A percentile compares a stretch with the other conserved stretches of the same genome.
Conservation (phyloP, 2,888 invertebrate species). For the Celastrina argiolus region DNA sequence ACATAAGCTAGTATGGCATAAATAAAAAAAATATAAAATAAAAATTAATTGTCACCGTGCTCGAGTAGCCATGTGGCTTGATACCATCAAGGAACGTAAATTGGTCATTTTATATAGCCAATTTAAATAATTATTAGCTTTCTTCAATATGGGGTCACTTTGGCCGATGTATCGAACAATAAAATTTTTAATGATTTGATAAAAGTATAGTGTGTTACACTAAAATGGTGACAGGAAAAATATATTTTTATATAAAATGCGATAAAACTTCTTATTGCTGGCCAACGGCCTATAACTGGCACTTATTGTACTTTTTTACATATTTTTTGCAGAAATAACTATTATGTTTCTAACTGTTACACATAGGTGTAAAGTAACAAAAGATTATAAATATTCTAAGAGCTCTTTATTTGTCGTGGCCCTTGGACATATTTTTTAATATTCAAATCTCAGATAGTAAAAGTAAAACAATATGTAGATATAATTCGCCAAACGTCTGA, state of each 20-base stretch:
- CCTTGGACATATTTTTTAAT: too few relatives aligned
- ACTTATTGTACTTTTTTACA: too few relatives aligned
- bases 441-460: too few relatives aligned
- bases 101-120: not conserved
- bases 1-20: not conserved
- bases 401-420: too few relatives aligned
- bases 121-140: conserved; percentile 9
- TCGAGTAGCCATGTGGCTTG: not conserved
- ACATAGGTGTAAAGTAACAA: too few relatives aligned
- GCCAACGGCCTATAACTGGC: not conserved
- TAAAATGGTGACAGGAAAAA: not conserved
- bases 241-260: not conserved
- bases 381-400: too few relatives aligned
- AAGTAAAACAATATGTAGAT: too few relatives aligned
- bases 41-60: not conserved
- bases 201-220: not conserved
- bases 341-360: too few relatives aligned
- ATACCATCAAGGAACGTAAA: not conserved
- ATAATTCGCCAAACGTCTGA: too few relatives aligned
- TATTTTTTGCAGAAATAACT: too few relatives aligned
- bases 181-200: not conserved
- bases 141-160: not conserved
- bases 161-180: not conserved
- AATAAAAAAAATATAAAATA: too few relatives aligned
- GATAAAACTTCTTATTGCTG: not conserved